These are phyloP conservation scores for Maniola hyperantus DNA, from an alignment of 2,888 invertebrate species.

Conservation along the genomic window DNA sequence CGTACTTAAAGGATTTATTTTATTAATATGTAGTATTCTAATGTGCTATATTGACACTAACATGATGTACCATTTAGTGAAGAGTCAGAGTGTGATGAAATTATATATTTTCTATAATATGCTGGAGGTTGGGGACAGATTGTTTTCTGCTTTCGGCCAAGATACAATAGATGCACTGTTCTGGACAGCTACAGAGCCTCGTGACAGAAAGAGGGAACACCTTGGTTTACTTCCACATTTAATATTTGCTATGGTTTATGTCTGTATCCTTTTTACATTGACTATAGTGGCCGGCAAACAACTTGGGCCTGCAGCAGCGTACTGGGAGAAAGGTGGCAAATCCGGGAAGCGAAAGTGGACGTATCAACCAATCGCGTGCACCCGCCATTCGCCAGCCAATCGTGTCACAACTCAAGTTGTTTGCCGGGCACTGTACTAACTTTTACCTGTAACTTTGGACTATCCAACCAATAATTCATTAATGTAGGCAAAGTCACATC, in stretches of 20 bases:
- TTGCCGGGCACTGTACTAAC: no score
- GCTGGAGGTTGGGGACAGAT: slow-evolving; percentile 97
- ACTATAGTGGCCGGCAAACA: no score
- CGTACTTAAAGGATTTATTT: slow-evolving; percentile 94
- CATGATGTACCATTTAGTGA: slow-evolving; percentile 98
- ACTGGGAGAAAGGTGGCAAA: no score
- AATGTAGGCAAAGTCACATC: no score
- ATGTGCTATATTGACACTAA: slow-evolving; percentile 98
- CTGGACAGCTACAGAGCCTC: slow-evolving; percentile 99
- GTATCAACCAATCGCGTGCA: no score
- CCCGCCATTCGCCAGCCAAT: no score
- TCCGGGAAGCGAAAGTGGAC: no score
- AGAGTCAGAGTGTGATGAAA: slow-evolving; percentile 99
- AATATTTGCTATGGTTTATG: slow-evolving; percentile 95
- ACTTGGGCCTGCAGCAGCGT: no score
- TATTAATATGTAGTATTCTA: slow-evolving; percentile 90
- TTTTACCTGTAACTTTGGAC: no score
- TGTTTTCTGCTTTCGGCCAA: slow-evolving; percentile 98
- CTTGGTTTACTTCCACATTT: slow-evolving; percentile 95
- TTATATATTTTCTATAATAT: slow-evolving; percentile 99
- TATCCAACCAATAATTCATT: no score
- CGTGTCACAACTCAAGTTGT: no score
- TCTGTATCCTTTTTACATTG: slow-evolving; percentile 90
- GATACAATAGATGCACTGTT: slow-evolving; percentile 98
- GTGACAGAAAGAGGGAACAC: slow-evolving; percentile 90